Base-by-base conservation (phyloP, 2,113 vertebrate genomes). In the Elaphurus davidianus region DNA sequence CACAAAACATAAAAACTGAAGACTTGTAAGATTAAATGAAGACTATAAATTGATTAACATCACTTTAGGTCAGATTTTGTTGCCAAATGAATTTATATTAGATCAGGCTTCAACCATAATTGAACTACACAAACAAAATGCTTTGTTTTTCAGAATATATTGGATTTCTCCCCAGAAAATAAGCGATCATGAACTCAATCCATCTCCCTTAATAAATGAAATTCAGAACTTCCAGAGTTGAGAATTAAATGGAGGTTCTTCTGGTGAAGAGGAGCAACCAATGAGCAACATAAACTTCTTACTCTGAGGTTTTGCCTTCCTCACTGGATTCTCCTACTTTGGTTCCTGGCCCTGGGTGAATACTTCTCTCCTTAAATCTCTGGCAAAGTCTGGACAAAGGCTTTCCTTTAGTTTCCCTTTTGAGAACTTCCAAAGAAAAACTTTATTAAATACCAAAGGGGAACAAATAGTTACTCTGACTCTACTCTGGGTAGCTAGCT, bases 31-130 rank as follows among this genome's bases (percentile, higher is more conserved):
- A 54, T 54, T 54, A 88, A 91, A 43, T 91, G 89, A 90, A 93
- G 40, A 84, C 33, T 36, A 74, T 50, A 95, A 88, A 60, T 78
- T 83, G 45, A 40, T 95, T 90, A 50, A 36, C 3, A 71, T 64
- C 90, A 71, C n/a, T 96, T 96, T 79, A 71, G 33, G 47, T 88
- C 90, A 62, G 13, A 93, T 93, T 84, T 92, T 97, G 15, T 28
- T 90, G 27, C 30, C 33, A 92, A 93, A 95, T 36, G 15, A 81
- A 57, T 84, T 95, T 28, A 40, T 2, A 94, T 90, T 52, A 67
- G 78, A 43, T 79, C 28, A 78, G 27, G 19, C 91, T 87, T 95
- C 78, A 84, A 90, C 30, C 59, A 40, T 45, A 67, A 91, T 9
- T 3, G 2, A 96, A 85, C 45, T 55, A 76, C 3, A 91, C 79